These are phyloP conservation scores for Mormyrus proboscirostris DNA, from an alignment of 2,797 vertebrate species.

Conservation along the genomic window DNA sequence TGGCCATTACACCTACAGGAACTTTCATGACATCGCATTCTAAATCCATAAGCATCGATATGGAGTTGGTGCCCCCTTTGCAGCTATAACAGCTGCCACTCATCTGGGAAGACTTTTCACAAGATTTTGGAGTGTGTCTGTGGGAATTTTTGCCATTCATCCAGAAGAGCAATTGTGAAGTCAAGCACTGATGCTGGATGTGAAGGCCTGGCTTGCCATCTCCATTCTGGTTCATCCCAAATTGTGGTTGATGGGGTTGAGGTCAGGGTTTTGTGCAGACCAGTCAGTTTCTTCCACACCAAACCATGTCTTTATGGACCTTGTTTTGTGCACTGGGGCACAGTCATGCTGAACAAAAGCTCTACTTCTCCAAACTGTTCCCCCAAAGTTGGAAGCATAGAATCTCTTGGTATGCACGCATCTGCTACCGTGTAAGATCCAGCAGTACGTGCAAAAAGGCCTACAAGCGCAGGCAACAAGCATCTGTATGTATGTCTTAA, in stretches of 20 bases:
- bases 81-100: neutral
- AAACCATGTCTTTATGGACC: neutral
- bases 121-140: neutral
- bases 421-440: neutral
- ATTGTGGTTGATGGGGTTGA: neutral
- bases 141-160: neutral
- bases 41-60: neutral
- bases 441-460: neutral
- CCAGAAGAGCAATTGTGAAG: neutral
- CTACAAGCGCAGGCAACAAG: neutral
- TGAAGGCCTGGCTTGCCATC: neutral
- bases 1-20: neutral
- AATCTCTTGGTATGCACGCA: neutral
- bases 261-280: neutral
- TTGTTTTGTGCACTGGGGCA: neutral
- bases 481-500: neutral
- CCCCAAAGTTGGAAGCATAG: neutral
- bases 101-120: neutral
- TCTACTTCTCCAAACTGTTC: neutral
- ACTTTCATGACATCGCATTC: neutral
- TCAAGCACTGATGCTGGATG: neutral
- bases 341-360: neutral
- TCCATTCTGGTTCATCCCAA: neutral
- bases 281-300: neutral
- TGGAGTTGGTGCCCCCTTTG: neutral